These are phyloP conservation scores for Cynocephalus volans DNA, from an alignment of 2,113 vertebrate genomes.

Conservation along the genomic window DNA sequence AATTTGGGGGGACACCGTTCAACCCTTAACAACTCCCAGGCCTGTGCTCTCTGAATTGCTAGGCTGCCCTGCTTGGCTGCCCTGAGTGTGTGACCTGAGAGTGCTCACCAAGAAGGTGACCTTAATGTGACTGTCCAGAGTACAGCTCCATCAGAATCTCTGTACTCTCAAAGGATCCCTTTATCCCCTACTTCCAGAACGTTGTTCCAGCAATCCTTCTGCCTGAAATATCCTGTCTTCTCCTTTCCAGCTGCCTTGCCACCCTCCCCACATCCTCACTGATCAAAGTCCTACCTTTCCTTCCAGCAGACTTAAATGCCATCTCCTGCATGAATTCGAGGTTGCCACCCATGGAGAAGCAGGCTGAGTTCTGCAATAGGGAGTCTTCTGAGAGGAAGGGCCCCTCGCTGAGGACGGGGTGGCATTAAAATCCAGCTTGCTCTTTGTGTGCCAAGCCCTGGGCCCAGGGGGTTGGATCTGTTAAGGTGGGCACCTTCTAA, in stretches of 20 bases:
- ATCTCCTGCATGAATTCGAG: not conserved
- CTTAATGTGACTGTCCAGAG: not conserved
- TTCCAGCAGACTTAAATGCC: not conserved
- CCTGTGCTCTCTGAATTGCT: no score
- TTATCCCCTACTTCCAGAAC: not conserved
- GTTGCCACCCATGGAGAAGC: not conserved
- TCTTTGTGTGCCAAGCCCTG: not conserved
- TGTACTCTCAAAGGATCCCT: not conserved
- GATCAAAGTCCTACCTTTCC: not conserved
- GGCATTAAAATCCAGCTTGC: not conserved
- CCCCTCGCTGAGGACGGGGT: not conserved
- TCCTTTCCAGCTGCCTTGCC: not conserved
- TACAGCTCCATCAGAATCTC: not conserved
- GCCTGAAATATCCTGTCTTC: not conserved
- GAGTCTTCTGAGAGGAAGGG: not conserved
- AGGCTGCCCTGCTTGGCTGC: not conserved
- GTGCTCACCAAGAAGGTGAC: not conserved
- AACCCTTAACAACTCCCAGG: not conserved
- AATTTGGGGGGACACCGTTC: not conserved
- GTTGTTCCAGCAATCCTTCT: not conserved
- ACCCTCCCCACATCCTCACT: not conserved
- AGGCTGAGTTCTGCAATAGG: not conserved
- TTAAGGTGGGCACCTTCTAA: not conserved
- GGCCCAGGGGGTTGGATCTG: not conserved
- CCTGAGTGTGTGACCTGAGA: not conserved